Base-by-base conservation (phyloP, 2,113 vertebrate species). In the Orthonyx spaldingii region DNA sequence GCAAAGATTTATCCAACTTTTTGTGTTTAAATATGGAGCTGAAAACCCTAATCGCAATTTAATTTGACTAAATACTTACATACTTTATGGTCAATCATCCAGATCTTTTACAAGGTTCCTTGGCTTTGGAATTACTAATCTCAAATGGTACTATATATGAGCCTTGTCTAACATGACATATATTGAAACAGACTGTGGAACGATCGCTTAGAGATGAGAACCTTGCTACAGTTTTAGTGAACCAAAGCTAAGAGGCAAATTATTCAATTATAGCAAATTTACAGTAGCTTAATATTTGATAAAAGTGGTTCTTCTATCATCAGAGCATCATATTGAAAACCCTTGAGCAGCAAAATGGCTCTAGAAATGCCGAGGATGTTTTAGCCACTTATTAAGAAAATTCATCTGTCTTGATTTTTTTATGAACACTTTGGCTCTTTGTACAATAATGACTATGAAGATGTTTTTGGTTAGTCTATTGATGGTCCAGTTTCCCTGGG, bases 241-340 rank as follows among this genome's bases (percentile, higher is more conserved):
- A 98, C 97, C 98, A 98, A 98, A 98, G 97, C 97, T 97, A 98
- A 98, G 97, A 98, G 98, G 98, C 96, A 98, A 98, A 98, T 98
- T 98, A 98, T 98, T 98, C 98, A 98, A 98, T 98, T 98, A 98
- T 96, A 97, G 97, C 97, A 98, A 98, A 98, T 98, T 98, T 98
- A 98, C 97, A 98, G 98, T 98, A 98, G 97, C 95, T 98, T 98
- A 98, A 98, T 98, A 98, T 98, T 98, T 98, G 97, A 98, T 98
- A 98, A 97, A 98, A 98, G 97, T 98, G 97, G 95, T 98, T 98
- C 97, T 98, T 96, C 97, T 97, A 94, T 98, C 98, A 98, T 97
- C 97, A 97, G 96, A 98, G 86, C 87, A 70, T 98, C 97, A 95
- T 94, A 97, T 5, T 97, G 94, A 98, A 98, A 98, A 97, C 93